Base-by-base conservation (phyloP, 2,888 invertebrate species). In the Tenthredo mesomela region DNA sequence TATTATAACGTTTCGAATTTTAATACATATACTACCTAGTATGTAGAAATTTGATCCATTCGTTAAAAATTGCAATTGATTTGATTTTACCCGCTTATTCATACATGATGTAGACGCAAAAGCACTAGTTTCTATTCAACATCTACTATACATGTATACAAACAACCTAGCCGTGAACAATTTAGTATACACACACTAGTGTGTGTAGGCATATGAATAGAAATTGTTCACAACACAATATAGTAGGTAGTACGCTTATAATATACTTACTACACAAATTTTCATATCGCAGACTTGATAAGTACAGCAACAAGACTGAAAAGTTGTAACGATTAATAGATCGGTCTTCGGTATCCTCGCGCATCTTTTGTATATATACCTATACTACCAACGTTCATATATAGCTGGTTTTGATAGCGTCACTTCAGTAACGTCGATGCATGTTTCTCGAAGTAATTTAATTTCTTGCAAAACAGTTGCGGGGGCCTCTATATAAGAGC, bases 381-480 rank as follows among this genome's bases (percentile, higher is more conserved):
- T n/a, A n/a, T n/a, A n/a, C 29, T 29, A 29, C 29, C 67, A 33
- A 67, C 29, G 25, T 15, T 43, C 15, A 47, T 40, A 33, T 33
- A 33, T 29, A 43, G 70, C 21, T 18, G 29, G 29, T 33, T 29
- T 67, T 33, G 18, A 67, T 33, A 67, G 29, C 67, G 67, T 67
- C 67, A 67, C 67, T 67, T 33, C 15, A 33, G 67, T 67, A 77
- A 77, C 82, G 65, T 67, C 82, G 82, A 82, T 80, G 80, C 37
- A 29, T 43, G 82, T 82, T 82, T 47, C 67, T 40, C 82, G n/a
- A 21, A 82, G 82, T 70, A 82, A 82, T 82, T 82, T 82, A 82
- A 82, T 82, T 82, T 67, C 82, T 82, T 67, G 65, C 67, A 82
- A 82, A 82, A 82, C 67, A 82, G 82, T 82, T 47, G 58, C 25